Evolutionary conservation across 2,888 invertebrate species (phyloP), one percentile per base, ranked within the genome.

Genomic region (Chymomyza caudatula): DNA sequence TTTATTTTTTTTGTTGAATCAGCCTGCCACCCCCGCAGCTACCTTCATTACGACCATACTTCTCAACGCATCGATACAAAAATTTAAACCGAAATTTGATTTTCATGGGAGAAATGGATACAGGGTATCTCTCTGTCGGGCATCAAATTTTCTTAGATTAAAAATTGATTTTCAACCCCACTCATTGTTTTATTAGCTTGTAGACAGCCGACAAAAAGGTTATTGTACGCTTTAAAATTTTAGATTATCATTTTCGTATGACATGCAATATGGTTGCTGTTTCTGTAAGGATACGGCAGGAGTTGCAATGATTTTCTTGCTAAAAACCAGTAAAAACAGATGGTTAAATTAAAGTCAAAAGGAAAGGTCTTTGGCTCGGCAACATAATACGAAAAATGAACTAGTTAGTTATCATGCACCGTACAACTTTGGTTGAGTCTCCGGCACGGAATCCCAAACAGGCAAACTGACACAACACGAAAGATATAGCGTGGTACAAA

Each of bases 161-260:
- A 19, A 47, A 19, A 47, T 47, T 1, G 4, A 6, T 47, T 47
- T 47, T 47, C 19, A 11, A 6, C 19, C 29, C 29, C n/a, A 17
- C 11, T 23, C 11, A 29, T 25, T 54, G 29, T 29, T 25, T 54
- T 54, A 29, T 54, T 54, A n/a, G 3, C 54, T 54, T 25, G 2
- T 37, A 37, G 11, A 11, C 29, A 37, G 11, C 3, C 29, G 29
- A 2, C 11, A 2, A 80, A 83, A 80, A 80, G 81, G 86, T 81
- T 84, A 81, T 80, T 85, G 81, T 63, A 77, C 86, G 77, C 63
- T 55, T 70, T 62, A 69, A 73, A 69, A 85, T 75, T 85, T 69
- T 66, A 63, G 75, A 71, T 77, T 80, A 85, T 83, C 80, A 81
- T 85, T 81, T 76, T 54, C 19, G 64, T 68, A 63, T 71, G 75